phyloP scores from a whole-genome alignment of 2,113 vertebrate species.

The Brachypteracias leptosomus region DNA sequence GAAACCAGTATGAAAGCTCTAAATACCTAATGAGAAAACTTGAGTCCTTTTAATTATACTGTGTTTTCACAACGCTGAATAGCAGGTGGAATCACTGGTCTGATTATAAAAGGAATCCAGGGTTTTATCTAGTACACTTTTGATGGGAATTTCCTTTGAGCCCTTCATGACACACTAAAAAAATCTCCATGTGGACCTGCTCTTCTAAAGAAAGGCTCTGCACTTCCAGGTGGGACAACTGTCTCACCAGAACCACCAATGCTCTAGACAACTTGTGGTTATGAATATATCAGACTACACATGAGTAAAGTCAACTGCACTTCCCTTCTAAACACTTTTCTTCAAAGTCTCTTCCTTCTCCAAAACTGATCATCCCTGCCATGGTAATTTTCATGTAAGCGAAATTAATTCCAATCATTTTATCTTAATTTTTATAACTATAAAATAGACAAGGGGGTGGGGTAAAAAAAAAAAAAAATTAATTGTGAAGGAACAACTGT shows the following conservation, averaged over 20 bases:
- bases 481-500: background rate
- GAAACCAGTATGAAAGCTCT: background rate
- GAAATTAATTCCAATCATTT: background rate
- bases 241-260: background rate
- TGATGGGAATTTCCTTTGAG: background rate
- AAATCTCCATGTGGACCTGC: background rate
- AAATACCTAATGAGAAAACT: background rate
- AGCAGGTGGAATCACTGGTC: background rate
- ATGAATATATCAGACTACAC: background rate
- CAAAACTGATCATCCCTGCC: background rate
- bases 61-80: background rate
- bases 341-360: background rate
- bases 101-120: background rate
- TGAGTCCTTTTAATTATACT: background rate
- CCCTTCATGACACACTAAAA: background rate
- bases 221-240: background rate
- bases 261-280: background rate
- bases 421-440: background rate
- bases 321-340: background rate
- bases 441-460: background rate
- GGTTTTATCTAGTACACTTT: background rate
- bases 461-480: background rate
- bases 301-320: background rate
- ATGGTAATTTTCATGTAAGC: background rate
- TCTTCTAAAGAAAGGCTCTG: background rate